Evolutionary conservation across 1,140 invertebrate genomes (phyloP).

Genomic region (Zaprionus ghesquierei): DNA sequence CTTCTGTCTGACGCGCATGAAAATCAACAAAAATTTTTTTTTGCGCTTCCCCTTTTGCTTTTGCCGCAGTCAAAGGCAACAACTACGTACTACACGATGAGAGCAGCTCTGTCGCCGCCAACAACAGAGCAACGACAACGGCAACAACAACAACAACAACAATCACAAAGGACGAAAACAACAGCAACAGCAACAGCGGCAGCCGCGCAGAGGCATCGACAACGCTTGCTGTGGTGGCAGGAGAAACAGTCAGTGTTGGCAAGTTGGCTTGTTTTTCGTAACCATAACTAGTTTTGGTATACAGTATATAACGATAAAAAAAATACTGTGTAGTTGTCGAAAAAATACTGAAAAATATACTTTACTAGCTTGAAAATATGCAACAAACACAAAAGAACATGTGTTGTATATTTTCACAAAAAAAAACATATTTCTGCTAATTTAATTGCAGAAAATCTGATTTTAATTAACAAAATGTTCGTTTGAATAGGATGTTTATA

Average conservation of each 20-base stretch:
- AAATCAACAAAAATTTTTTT: conserved; percentile 47
- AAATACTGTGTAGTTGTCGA: too few species aligned
- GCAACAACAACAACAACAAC: conserved; percentile 17
- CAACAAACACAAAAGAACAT: too few species aligned
- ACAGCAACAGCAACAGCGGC: neutral
- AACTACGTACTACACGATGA: conserved; percentile 43
- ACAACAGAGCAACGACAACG: conserved; percentile 50
- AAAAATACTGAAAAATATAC: too few species aligned
- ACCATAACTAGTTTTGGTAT: too few species aligned
- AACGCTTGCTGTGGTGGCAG: neutral
- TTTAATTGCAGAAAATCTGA: too few species aligned
- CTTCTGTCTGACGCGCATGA: conserved; percentile 67
- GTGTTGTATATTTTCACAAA: too few species aligned
- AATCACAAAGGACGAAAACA: conserved; percentile 34
- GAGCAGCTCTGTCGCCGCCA: conserved; percentile 46
- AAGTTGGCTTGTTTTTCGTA: neutral
- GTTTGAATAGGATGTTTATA: too few species aligned
- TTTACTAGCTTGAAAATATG: too few species aligned
- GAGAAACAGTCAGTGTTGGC: neutral
- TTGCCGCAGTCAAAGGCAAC: conserved; percentile 46
- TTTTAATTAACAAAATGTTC: too few species aligned
- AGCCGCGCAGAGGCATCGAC: neutral
- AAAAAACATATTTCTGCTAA: too few species aligned
- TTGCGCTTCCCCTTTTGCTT: conserved; percentile 11
- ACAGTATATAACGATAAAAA: too few species aligned